Base-by-base conservation (phyloP, 64 coral and sea anemone genomes). In the Pocillopora damicornis region DNA sequence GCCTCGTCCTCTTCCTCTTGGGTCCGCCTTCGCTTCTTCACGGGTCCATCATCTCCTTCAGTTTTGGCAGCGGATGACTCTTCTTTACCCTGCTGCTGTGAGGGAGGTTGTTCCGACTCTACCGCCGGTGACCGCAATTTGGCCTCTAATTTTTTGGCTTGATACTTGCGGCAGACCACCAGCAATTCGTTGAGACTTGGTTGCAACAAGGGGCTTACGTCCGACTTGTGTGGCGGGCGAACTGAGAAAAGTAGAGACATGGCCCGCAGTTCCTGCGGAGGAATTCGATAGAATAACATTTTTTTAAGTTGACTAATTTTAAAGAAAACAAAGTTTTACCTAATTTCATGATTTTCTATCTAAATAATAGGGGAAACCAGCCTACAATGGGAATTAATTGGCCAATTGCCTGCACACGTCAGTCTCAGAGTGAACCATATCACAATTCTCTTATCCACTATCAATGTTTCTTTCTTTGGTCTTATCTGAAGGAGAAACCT, bases 221-320 rank as follows among this genome's bases (percentile, higher is more conserved):
- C 87, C 7, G 87, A 84, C 42, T 94, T 94, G 36, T 94, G 79
- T 1, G 92, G 92, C 11, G 92, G 60, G 3, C 74, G 64, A 59
- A 89, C 92, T 1, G 92, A 88, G 51, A 92, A 92, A 86, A 92
- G 61, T 64, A 92, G 37, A 45, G 76, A 79, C 86, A 92, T 81
- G 26, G 79, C 91, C 59, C 91, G 91, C 13, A 92, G 67, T 42
- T 92, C 91, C 91, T 92, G 20, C 3, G 61, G 57, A n/a, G 5
- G 60, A 75, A 60, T 20, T 11, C 16, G 73, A 56, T 73, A 25
- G 30, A 30, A 30, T 30, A 30, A 30, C 30, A 30, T 30, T 30
- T 30, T 30, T 45, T 23, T 75, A 0, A 86, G 15, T 73, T 11
- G 59, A 15, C 36, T 74, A 0, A 30, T 30, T 30, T 30, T 30